phyloP scores from a whole-genome alignment of 2,888 invertebrate genomes.

The Ferrisia virgata region DNA sequence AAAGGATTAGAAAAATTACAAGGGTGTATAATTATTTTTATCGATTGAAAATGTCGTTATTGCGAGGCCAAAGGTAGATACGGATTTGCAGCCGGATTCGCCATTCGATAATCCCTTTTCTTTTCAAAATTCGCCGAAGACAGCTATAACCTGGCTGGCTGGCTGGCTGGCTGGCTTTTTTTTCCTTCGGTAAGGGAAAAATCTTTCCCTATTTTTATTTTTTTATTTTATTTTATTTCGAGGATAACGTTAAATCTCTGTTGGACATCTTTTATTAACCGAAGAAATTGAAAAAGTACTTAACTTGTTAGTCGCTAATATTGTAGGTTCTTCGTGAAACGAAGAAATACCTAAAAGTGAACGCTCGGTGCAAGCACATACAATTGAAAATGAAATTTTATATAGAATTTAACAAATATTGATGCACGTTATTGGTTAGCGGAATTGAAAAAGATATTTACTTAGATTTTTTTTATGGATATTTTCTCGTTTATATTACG shows the following conservation, averaged over 20 bases:
- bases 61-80: neutral
- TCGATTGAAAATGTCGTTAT: conserved; percentile 19
- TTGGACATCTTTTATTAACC: conserved; percentile 30
- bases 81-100: conserved; percentile 10
- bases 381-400: conserved; percentile 22
- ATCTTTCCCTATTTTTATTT: neutral
- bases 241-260: conserved; percentile 23
- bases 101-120: conserved; percentile 25
- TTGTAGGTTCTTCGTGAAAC: neutral
- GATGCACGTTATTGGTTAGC: conserved; percentile 20
- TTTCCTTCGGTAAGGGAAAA: neutral
- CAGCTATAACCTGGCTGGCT: neutral
- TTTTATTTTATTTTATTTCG: neutral
- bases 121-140: conserved; percentile 19
- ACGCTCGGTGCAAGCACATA: neutral
- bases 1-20: conserved; percentile 20
- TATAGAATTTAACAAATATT: conserved; percentile 22
- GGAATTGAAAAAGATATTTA: neutral
- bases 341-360: neutral
- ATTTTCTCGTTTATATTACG: neutral
- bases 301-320: conserved; percentile 29
- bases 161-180: neutral
- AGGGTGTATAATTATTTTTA: conserved; percentile 28
- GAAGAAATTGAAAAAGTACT: conserved; percentile 26
- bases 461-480: neutral